phyloP scores from a whole-genome alignment of 2,888 invertebrate species.

The Melikaiella ostensackeni region DNA sequence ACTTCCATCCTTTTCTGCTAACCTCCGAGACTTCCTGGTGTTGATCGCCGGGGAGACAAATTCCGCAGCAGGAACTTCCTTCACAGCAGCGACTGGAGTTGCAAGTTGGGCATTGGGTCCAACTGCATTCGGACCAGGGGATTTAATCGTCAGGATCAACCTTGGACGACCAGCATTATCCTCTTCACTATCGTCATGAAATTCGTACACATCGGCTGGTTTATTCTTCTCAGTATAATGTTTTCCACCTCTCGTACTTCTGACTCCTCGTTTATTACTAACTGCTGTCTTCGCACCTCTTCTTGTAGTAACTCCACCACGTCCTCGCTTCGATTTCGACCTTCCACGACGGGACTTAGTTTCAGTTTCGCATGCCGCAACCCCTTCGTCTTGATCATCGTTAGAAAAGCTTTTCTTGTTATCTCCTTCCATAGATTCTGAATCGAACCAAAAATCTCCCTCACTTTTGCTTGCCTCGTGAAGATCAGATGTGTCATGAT shows the following conservation, averaged over 20 bases:
- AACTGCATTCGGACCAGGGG: constrained; percentile 78
- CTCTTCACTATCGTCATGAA: constrained; percentile 93
- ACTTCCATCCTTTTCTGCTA: constrained; percentile 87
- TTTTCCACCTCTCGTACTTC: constrained; percentile 73
- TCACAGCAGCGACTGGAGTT: constrained; percentile 76
- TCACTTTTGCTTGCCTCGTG: constrained; percentile 65
- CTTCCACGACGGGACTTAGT: constrained; percentile 75
- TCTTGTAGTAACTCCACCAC: constrained; percentile 81
- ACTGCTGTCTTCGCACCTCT: constrained; percentile 76
- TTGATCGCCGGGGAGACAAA: constrained; percentile 80
- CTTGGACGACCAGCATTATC: constrained; percentile 82
- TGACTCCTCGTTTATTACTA: constrained; percentile 73
- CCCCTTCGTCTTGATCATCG: constrained; percentile 74
- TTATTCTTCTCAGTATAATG: constrained; percentile 79
- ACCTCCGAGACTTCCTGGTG: constrained; percentile 88
- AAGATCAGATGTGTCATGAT: constrained; percentile 61
- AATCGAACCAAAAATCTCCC: constrained; percentile 70
- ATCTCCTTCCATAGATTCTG: constrained; percentile 64
- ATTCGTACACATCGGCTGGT: constrained; percentile 91
- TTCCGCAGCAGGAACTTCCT: constrained; percentile 80
- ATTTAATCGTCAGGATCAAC: constrained; percentile 89
- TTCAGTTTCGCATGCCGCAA: constrained; percentile 72
- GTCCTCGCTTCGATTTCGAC: constrained; percentile 69
- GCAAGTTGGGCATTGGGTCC: constrained; percentile 75
- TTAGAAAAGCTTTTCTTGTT: constrained; percentile 66